phyloP scores from a whole-genome alignment of 1,140 invertebrate genomes.

The Holotrichia oblita region DNA sequence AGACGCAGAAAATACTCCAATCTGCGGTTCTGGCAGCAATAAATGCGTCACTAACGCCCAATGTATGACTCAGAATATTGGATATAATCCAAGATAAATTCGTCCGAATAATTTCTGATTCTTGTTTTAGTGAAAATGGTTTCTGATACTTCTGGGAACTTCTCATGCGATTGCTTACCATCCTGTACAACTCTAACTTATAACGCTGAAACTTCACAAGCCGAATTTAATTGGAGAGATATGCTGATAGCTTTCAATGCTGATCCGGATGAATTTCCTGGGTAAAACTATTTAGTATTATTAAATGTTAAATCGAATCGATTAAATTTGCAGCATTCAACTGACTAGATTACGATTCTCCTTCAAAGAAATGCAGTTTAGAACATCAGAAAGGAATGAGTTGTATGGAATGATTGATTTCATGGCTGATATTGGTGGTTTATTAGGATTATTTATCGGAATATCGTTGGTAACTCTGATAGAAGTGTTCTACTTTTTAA shows the following conservation, averaged over 20 bases:
- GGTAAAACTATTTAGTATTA: constrained; percentile 38
- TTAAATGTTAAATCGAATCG: background rate
- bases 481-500: constrained; percentile 72
- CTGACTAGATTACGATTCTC: constrained; percentile 63
- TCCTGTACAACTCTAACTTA: constrained; percentile 72
- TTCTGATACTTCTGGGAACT: background rate
- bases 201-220: constrained; percentile 70
- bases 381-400: constrained; percentile 68
- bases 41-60: constrained; percentile 63
- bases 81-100: too few species aligned
- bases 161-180: constrained; percentile 67
- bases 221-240: constrained; percentile 67
- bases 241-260: constrained; percentile 62
- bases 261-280: constrained; percentile 47
- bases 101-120: background rate
- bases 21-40: constrained; percentile 67
- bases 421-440: constrained; percentile 71
- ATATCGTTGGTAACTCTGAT: constrained; percentile 72
- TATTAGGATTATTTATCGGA: constrained; percentile 72
- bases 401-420: constrained; percentile 71
- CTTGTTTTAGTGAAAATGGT: constrained; percentile 36
- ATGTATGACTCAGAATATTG: too few species aligned
- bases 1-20: constrained; percentile 62
- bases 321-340: constrained; percentile 57
- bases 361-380: constrained; percentile 72